Evolutionary conservation across 2,888 invertebrate species (phyloP), one percentile per base, ranked within the genome.

Genomic region (Zygogramma bicolorata): DNA sequence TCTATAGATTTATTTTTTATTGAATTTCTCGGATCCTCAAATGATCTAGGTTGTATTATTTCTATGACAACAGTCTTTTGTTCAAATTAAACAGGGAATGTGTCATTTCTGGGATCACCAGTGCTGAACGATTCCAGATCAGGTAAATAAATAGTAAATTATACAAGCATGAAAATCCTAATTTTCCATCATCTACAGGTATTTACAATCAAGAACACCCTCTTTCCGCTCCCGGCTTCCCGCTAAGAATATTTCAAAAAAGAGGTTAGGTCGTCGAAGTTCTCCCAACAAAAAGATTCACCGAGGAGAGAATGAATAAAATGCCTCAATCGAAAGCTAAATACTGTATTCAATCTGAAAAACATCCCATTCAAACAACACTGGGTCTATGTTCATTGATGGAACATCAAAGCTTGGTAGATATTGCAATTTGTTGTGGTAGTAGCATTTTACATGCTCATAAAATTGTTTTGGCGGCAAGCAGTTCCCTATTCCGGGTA

Each of bases 341-440:
- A 70, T 81, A 76, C 57, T 78, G 75, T 22, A 77, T 81, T 25
- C 76, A 80, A 57, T 80, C 80, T 61, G 80, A 81, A 69, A 78
- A 78, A 49, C 80, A 93, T 86, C 90, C 92, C 27, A 90, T 91
- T 79, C 91, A 92, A 84, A 88, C 93, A 78, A 90, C 92, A 84
- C 91, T 91, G 65, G 90, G 91, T 82, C 91, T 94, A 83, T 92
- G 93, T 75, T 91, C 92, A 82, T 88, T 93, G 49, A 88, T 94
- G 83, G 93, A 93, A 87, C 91, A 92, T 84, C 93, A 93, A 85
- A 91, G 91, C 70, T 88, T 93, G 75, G 93, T 94, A 49, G 94
- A 94, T 85, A 91, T 93, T 86, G 93, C 93, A 63, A 90, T 94
- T 58, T 92, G 92, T 89, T 94, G 93, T 84, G 93, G 93, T 81